Conservation (phyloP, 2,113 vertebrate species). For the Campylorhamphus procurvoides region DNA sequence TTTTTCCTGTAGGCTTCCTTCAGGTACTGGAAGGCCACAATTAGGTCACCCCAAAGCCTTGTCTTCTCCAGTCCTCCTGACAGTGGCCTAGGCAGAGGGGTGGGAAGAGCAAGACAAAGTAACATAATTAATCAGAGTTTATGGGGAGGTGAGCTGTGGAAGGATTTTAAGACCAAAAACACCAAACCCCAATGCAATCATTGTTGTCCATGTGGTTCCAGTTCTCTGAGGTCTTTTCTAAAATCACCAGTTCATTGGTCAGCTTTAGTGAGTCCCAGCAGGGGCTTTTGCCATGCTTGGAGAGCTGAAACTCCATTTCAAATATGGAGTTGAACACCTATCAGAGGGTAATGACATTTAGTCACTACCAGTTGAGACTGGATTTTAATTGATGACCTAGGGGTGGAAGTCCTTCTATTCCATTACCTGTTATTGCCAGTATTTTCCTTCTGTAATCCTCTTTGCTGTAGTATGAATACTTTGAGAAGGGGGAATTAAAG, state of each 20-base stretch:
- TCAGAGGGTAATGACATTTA: conserved; percentile 33
- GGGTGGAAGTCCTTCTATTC: conserved; percentile 55
- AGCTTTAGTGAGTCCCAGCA: background rate
- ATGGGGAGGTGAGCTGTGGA: background rate
- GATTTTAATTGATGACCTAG: conserved; percentile 62
- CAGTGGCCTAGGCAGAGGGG: background rate
- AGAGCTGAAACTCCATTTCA: background rate
- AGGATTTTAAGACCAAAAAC: background rate
- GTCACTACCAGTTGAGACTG: conserved; percentile 46
- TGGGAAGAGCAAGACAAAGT: background rate
- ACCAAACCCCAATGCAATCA: background rate
- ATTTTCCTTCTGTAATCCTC: background rate
- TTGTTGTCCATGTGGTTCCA: background rate
- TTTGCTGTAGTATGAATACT: background rate
- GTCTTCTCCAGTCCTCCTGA: background rate
- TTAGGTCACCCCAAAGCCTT: background rate
- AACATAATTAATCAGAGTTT: background rate
- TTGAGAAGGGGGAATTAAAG: background rate
- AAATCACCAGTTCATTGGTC: background rate
- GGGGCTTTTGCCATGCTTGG: background rate
- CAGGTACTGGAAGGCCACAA: background rate
- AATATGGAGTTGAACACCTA: background rate
- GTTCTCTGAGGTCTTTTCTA: background rate
- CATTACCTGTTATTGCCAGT: background rate
- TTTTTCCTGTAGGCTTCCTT: background rate